Percentiles rank a stretch among this genome's conserved stretches.
phyloP scores from a whole-genome alignment of 2,113 vertebrate genomes.

The Xenus cinereus region DNA sequence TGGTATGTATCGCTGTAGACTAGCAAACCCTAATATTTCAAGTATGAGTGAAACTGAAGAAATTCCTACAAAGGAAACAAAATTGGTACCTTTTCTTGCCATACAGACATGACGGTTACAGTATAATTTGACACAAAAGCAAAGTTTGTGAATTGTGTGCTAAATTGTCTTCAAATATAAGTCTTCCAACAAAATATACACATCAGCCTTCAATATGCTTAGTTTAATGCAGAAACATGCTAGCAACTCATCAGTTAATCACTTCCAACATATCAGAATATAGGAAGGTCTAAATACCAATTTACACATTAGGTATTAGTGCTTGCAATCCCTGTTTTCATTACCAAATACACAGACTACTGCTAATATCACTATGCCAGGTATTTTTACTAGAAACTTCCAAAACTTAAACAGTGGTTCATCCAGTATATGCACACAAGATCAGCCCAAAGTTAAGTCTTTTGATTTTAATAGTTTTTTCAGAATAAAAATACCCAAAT shows the following conservation, averaged over 20 bases:
- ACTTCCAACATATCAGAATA: neutral
- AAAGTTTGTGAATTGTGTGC: neutral
- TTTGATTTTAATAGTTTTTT: neutral
- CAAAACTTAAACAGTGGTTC: neutral
- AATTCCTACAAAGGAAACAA: neutral
- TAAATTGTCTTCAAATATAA: neutral
- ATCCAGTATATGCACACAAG: neutral
- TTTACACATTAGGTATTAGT: neutral
- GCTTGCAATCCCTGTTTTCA: neutral
- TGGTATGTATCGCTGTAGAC: neutral
- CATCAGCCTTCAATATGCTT: neutral
- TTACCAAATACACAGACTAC: neutral
- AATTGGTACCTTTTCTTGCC: neutral
- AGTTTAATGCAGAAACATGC: neutral
- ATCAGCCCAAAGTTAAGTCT: neutral
- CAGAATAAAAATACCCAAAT: neutral
- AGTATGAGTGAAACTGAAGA: neutral
- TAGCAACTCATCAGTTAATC: neutral
- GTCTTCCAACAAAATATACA: neutral
- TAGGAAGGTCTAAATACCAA: neutral
- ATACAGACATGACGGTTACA: neutral
- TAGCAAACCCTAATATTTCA: neutral
- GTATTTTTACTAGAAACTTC: neutral
- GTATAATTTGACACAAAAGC: neutral
- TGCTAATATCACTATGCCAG: neutral